These are phyloP conservation scores for Megalops cyprinoides DNA, from an alignment of 2,797 vertebrate species.

Conservation along the genomic window DNA sequence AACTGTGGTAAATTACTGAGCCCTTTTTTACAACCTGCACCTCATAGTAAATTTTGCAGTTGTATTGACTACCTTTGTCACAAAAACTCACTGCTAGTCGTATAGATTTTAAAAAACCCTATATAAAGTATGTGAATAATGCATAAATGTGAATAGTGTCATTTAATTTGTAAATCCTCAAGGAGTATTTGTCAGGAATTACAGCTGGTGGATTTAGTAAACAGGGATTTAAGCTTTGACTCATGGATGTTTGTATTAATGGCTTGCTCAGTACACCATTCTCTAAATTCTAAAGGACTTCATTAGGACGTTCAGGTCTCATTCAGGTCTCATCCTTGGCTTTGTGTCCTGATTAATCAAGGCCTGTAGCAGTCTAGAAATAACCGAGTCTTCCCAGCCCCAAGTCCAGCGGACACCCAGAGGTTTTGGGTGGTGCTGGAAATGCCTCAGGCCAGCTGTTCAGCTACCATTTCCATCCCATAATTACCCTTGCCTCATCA, in stretches of 20 bases:
- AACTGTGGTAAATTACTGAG: too few relatives aligned
- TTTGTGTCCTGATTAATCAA: neutral
- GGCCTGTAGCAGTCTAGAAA: neutral
- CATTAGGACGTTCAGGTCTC: neutral
- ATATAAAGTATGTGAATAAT: neutral
- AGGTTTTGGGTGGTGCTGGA: neutral
- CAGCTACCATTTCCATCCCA: conserved; percentile 14
- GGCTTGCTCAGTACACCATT: neutral
- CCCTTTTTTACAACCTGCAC: too few relatives aligned
- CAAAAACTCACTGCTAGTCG: neutral
- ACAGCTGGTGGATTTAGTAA: neutral
- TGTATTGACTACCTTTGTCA: neutral
- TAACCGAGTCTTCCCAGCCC: neutral
- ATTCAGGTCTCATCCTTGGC: neutral
- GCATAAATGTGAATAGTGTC: neutral
- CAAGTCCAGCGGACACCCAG: neutral
- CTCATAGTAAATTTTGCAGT: too few relatives aligned
- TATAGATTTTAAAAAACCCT: neutral
- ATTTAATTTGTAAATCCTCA: neutral
- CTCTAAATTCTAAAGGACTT: neutral
- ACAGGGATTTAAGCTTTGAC: too few relatives aligned
- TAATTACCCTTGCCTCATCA: conserved; percentile 28
- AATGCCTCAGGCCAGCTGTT: conserved; percentile 6
- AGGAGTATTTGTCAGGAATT: neutral
- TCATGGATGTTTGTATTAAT: neutral